A percentile compares a stretch with the other conserved stretches of the same genome.
Conservation (phyloP, 2,113 vertebrate genomes). For the Entomyzon cyanotis region DNA sequence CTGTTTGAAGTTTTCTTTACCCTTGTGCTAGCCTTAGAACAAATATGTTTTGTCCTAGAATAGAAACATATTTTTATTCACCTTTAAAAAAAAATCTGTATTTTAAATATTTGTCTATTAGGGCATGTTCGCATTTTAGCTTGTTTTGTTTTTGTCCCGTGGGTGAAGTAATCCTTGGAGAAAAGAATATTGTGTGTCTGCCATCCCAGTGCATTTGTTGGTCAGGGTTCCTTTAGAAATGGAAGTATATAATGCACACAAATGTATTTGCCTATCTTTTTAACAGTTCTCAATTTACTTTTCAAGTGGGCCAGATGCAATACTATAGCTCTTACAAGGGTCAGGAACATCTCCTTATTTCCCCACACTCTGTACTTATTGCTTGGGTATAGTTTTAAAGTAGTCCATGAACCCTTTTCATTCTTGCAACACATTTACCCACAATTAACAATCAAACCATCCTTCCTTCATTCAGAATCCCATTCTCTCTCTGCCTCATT, state of each 20-base stretch:
- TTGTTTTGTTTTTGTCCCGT: slow-evolving; percentile 67
- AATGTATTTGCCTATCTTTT: slow-evolving; percentile 74
- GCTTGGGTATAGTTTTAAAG: slow-evolving; percentile 83
- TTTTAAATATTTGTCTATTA: slow-evolving; percentile 80
- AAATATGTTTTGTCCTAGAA: slow-evolving; percentile 71
- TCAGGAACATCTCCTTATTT: slow-evolving; percentile 75
- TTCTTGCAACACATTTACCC: slow-evolving; percentile 88
- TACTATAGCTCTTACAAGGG: slow-evolving; percentile 75
- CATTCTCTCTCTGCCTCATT: slow-evolving; percentile 85
- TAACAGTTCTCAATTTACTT: slow-evolving; percentile 78
- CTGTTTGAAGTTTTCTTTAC: slow-evolving; percentile 79
- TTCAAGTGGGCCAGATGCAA: slow-evolving; percentile 79
- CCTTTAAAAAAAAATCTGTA: slow-evolving; percentile 55
- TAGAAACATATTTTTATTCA: slow-evolving; percentile 64
- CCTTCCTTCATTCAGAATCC: slow-evolving; percentile 80
- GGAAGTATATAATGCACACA: slow-evolving; percentile 68
- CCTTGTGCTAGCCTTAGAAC: slow-evolving; percentile 68
- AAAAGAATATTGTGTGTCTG: slow-evolving; percentile 29
- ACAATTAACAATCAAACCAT: slow-evolving; percentile 95
- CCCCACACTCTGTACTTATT: slow-evolving; percentile 73
- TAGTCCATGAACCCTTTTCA: slow-evolving; percentile 88
- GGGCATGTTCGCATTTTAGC: slow-evolving; percentile 46
- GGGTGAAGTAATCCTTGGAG: slow-evolving; percentile 60
- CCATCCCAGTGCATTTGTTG: slow-evolving; percentile 50
- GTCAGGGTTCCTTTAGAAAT: slow-evolving; percentile 55